These are phyloP conservation scores for Campopleginae sp. DNA, from an alignment of 2,888 invertebrate genomes.

Conservation along the genomic window DNA sequence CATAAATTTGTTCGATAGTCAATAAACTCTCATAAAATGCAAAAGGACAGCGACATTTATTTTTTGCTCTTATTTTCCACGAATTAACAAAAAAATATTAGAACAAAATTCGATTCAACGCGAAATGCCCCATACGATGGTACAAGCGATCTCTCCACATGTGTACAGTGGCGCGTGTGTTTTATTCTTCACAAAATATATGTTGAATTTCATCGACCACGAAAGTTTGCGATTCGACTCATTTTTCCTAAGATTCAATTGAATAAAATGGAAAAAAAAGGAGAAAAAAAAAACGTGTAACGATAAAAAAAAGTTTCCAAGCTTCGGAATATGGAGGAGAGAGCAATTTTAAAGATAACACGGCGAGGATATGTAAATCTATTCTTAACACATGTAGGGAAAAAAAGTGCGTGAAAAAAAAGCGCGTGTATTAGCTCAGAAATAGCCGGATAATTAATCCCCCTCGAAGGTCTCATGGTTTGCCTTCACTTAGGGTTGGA, in stretches of 20 bases:
- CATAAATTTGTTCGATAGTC: not conserved
- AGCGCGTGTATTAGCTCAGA: slow-evolving; percentile 15
- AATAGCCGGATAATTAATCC: slow-evolving; percentile 10
- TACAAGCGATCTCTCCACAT: not conserved
- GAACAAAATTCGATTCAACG: not conserved
- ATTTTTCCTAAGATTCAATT: slow-evolving; percentile 29
- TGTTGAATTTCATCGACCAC: slow-evolving; percentile 2
- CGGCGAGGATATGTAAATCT: not conserved
- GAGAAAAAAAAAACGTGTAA: not conserved
- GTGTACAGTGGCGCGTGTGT: slow-evolving; percentile 11
- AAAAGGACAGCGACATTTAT: not conserved
- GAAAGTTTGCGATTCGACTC: slow-evolving; percentile 4
- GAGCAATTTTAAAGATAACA: slow-evolving; percentile 22
- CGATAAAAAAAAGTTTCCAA: not conserved
- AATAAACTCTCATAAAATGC: not conserved
- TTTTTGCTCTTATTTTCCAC: not conserved
- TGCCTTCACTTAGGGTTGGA: slow-evolving; percentile 8
- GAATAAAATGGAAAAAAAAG: not conserved
- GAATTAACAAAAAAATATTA: not conserved
- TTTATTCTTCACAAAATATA: slow-evolving; percentile 25
- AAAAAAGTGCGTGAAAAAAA: not conserved
- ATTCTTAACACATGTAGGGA: slow-evolving; percentile 13
- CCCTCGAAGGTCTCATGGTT: slow-evolving; percentile 22
- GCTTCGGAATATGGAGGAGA: slow-evolving; percentile 17
- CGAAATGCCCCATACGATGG: not conserved